phyloP scores from a whole-genome alignment of 2,888 invertebrate species.

The Phlogophora meticulosa region DNA sequence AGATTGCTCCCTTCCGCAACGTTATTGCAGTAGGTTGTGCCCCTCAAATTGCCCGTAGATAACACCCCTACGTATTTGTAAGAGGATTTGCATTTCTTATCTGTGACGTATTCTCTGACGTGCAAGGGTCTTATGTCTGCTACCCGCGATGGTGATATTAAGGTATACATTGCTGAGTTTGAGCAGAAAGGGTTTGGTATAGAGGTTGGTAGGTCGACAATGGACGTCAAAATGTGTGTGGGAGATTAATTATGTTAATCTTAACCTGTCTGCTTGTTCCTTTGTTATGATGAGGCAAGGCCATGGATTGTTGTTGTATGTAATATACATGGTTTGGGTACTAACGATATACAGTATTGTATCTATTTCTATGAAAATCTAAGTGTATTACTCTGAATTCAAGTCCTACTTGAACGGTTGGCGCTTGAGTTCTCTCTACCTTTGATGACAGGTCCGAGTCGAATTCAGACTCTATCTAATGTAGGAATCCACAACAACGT shows the following conservation, averaged over 20 bases:
- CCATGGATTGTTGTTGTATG: constrained; percentile 28
- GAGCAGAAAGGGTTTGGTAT: neutral
- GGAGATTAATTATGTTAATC: constrained; percentile 42
- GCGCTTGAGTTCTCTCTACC: neutral
- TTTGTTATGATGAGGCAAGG: constrained; percentile 34
- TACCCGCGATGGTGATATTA: constrained; percentile 28
- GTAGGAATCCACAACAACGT: neutral
- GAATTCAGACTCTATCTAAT: neutral
- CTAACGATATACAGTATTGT: neutral
- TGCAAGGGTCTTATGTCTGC: constrained; percentile 58
- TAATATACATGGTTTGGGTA: constrained; percentile 1
- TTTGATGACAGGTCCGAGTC: neutral
- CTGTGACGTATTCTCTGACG: constrained; percentile 69
- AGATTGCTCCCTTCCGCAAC: constrained; percentile 77
- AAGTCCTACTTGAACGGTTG: too few species aligned
- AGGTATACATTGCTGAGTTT: constrained; percentile 14
- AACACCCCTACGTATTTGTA: constrained; percentile 74
- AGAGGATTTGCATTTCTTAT: constrained; percentile 79
- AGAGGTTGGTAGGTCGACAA: neutral
- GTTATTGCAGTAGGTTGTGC: constrained; percentile 74
- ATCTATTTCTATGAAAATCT: neutral
- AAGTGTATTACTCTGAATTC: neutral
- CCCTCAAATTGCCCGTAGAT: constrained; percentile 78
- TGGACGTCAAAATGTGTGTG: constrained; percentile 15
- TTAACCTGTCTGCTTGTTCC: constrained; percentile 36